Evolutionary conservation across 2,888 invertebrate genomes (phyloP).

Genomic region (Teleiodes luculella): DNA sequence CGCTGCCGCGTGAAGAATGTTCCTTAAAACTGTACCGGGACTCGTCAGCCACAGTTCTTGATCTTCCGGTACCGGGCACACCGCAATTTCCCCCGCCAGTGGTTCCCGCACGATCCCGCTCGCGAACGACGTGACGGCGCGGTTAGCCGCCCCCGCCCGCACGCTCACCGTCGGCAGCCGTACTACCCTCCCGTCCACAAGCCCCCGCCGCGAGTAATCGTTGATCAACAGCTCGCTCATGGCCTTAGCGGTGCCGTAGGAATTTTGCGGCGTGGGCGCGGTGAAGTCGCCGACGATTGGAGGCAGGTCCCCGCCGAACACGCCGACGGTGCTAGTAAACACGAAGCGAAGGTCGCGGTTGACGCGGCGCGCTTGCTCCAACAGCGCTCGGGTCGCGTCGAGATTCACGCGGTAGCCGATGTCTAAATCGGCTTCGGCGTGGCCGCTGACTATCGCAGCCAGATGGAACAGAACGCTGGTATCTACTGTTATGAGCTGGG

Average conservation of each 20-base stretch:
- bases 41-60: slow-evolving; percentile 55
- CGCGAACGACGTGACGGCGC: slow-evolving; percentile 65
- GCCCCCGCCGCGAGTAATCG: slow-evolving; percentile 61
- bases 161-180: slow-evolving; percentile 64
- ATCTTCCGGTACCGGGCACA: slow-evolving; percentile 47
- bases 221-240: slow-evolving; percentile 59
- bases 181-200: slow-evolving; percentile 50
- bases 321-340: slow-evolving; percentile 55
- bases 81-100: slow-evolving; percentile 41
- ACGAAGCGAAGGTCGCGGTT: slow-evolving; percentile 44
- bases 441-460: slow-evolving; percentile 65
- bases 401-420: slow-evolving; percentile 58
- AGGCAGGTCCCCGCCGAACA: slow-evolving; percentile 55
- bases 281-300: slow-evolving; percentile 44
- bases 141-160: slow-evolving; percentile 56
- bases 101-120: slow-evolving; percentile 65
- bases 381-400: slow-evolving; percentile 55
- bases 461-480: slow-evolving; percentile 54
- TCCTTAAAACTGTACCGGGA: slow-evolving; percentile 47
- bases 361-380: slow-evolving; percentile 47
- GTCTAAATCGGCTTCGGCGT: slow-evolving; percentile 61
- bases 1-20: slow-evolving; percentile 48
- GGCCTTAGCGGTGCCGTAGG: slow-evolving; percentile 64
- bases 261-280: slow-evolving; percentile 53
- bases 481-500: slow-evolving; percentile 33